Evolutionary conservation across 2,888 invertebrate genomes (phyloP), one percentile per base, ranked within the genome.

Genomic region (Pristionchus entomophagus): DNA sequence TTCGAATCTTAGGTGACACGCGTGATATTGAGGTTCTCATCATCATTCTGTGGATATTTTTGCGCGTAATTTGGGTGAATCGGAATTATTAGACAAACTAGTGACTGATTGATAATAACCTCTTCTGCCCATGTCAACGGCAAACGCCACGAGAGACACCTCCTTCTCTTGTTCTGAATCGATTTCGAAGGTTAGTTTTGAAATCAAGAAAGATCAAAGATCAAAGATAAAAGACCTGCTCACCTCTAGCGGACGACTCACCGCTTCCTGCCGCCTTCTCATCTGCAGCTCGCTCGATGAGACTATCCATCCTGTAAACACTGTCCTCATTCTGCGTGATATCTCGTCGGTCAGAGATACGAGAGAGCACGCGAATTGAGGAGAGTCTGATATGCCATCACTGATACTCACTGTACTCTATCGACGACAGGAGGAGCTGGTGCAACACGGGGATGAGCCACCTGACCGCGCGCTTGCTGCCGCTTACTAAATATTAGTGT

Each of bases 141-240:
- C 83, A 22, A 84, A 84, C 2, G 83, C 83, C 22, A 84, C 83
- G 17, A 84, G 83, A 1, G 65, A 26, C 59, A 53, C 65, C 26
- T 62, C 65, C 83, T 65, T 84, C 49, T 84, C 83, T 49, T 84
- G 83, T 32, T 84, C 83, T 84, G 49, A 8, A 84, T n/a, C n/a
- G n/a, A n/a, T n/a, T n/a, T n/a, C n/a, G n/a, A n/a, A n/a, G n/a
- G n/a, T n/a, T n/a, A n/a, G n/a, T n/a, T n/a, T n/a, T n/a, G n/a
- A n/a, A n/a, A n/a, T n/a, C n/a, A n/a, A n/a, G n/a, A 80, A 6
- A 59, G n/a, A 26, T 59, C 59, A 59, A 22, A 59, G n/a, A 59
- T 26, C 45, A 45, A 10, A 6, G 8, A 59, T 59, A 22, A 59
- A 59, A n/a, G 78, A 49, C 1, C 56, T 0, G 38, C 26, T 38